Base-by-base conservation (phyloP, 1,140 invertebrate genomes). In the Microplitis demolitor region DNA sequence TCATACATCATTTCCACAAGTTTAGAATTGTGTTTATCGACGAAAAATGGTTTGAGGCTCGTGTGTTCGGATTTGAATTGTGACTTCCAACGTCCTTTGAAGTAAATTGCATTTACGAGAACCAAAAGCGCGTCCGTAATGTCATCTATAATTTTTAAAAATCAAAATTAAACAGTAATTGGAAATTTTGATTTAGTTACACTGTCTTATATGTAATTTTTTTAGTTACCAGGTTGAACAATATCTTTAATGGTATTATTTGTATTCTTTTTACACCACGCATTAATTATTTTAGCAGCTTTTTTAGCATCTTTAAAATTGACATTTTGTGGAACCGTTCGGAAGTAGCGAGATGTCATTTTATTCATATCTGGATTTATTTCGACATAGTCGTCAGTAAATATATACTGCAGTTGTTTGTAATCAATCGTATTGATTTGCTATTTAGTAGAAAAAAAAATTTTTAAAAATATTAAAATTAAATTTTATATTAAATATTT, bases 201-300 rank as follows among this genome's bases (percentile, higher is more conserved):
- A 24, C 2, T 24, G 24, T 24, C 2, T 24, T 24, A 0, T 24
- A 24, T 24, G 24, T 24, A 24, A 24, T 24, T 24, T 24, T 24
- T 1, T 0, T 24, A 24, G 2, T 24, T 45, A 45, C 39, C 39
- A 45, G 39, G 39, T 45, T 45, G 39, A 45, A 45, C 5, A 11
- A 45, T 45, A 45, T 45, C 39, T 45, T 89, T 90, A 71, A 96
- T 94, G 82, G 91, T 92, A 58, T 92, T 85, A 71, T 92, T 89
- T 0, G 95, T 96, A 81, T 92, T 89, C 14, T 88, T 78, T 79
- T 91, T 89, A 4, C 96, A 91, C 93, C 92, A 95, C 4, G 74
- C 67, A 80, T 95, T 95, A 6, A 95, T 93, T 3, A 75, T 79
- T 11, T 86, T 73, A 1, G 89, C 87, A 16, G 88, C 80, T 6